phyloP scores from a whole-genome alignment of 2,113 vertebrate genomes.

The Stomatorhinus ivindoensis region DNA sequence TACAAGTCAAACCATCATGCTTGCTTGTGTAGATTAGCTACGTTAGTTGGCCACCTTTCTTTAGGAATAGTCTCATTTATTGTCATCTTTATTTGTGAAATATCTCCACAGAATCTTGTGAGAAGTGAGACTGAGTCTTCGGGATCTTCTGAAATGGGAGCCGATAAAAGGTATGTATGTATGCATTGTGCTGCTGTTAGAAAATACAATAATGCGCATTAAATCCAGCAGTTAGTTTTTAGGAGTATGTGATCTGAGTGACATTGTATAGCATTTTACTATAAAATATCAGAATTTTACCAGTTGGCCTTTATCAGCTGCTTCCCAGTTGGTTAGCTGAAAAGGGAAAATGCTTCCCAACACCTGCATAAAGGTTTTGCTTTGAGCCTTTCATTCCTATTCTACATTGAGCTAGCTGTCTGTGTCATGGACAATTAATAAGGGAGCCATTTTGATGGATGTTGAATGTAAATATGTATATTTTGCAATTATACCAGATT shows the following conservation, averaged over 20 bases:
- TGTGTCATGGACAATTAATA: not conserved
- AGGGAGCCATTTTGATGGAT: not conserved
- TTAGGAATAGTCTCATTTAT: not conserved
- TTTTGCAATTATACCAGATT: not conserved
- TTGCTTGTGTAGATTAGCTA: not conserved
- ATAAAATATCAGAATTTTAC: not conserved
- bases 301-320: not conserved
- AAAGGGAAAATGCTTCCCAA: not conserved
- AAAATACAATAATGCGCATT: not conserved
- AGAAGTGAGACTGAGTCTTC: not conserved
- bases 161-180: constrained; percentile 77
- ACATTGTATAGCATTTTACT: not conserved
- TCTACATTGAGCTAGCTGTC: not conserved
- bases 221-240: not conserved
- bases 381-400: not conserved
- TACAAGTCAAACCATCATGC: not conserved
- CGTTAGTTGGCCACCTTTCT: not conserved
- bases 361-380: not conserved
- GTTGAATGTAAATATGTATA: not conserved
- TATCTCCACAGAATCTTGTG: not conserved
- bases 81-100: not conserved
- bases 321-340: not conserved
- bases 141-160: constrained; percentile 68
- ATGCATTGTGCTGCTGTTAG: not conserved
- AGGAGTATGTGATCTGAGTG: not conserved